Percentiles rank a stretch among this genome's conserved stretches.
phyloP scores from a whole-genome alignment of 2,797 vertebrate species.

The Cuniculus paca region DNA sequence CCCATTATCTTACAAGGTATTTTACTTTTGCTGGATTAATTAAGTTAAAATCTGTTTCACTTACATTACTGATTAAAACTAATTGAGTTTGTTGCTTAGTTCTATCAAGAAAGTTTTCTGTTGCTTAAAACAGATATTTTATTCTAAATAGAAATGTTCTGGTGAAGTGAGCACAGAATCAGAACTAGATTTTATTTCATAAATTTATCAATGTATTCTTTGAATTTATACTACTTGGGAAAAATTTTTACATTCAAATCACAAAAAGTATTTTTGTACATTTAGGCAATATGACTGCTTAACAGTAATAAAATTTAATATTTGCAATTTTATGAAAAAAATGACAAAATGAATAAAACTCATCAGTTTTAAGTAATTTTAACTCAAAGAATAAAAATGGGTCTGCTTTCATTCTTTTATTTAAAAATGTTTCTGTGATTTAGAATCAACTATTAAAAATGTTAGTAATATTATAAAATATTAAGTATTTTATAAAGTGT shows the following conservation, averaged over 20 bases:
- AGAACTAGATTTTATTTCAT: conserved; percentile 48
- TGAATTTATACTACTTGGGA: background rate
- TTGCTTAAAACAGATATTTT: conserved; percentile 64
- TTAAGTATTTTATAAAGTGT: background rate
- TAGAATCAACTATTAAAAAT: background rate
- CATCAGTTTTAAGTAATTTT: background rate
- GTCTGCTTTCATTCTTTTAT: background rate
- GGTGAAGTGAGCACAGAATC: conserved; percentile 5
- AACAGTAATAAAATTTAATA: background rate
- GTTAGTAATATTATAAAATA: background rate
- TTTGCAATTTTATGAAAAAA: conserved; percentile 3
- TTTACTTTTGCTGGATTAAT: conserved; percentile 79
- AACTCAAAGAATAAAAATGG: background rate
- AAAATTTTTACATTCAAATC: background rate
- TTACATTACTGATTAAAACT: conserved; percentile 80
- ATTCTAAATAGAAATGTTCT: conserved; percentile 62
- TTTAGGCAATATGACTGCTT: background rate
- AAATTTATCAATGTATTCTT: background rate
- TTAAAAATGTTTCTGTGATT: background rate
- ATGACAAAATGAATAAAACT: background rate
- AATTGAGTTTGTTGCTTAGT: conserved; percentile 77
- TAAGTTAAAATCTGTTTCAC: conserved; percentile 82
- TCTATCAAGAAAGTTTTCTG: conserved; percentile 68
- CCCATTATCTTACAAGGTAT: conserved; percentile 70
- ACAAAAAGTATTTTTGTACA: background rate